Evolutionary conservation across 2,797 vertebrate species (phyloP).

Genomic region (Pangasius sanitwongsei): DNA sequence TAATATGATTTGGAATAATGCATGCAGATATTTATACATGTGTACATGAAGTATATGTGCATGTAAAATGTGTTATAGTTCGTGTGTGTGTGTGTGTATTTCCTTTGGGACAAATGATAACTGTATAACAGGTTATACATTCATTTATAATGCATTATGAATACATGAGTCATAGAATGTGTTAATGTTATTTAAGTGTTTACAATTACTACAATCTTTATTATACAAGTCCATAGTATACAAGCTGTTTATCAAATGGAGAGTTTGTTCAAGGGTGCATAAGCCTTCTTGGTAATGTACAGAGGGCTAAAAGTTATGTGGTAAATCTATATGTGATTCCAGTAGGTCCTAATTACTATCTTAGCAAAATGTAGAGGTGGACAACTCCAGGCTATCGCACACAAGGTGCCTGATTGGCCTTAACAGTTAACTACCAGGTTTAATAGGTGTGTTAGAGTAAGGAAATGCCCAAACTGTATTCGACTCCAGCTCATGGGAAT

Average conservation of each 20-base stretch:
- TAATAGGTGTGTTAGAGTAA: background rate
- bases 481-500: background rate
- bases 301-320: background rate
- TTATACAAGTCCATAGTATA: background rate
- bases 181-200: background rate
- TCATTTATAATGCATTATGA: background rate
- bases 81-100: too few species aligned
- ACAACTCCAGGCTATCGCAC: background rate
- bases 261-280: background rate
- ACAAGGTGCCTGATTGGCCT: background rate
- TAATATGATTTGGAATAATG: too few species aligned
- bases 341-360: background rate
- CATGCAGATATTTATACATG: too few species aligned
- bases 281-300: too few species aligned
- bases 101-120: background rate
- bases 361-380: background rate
- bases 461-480: background rate
- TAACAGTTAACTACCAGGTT: background rate
- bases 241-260: background rate
- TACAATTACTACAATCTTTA: background rate
- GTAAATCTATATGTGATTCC: background rate
- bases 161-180: background rate
- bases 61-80: too few species aligned
- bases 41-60: too few species aligned
- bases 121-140: background rate